Evolutionary conservation across 2,797 vertebrate genomes (phyloP).

Genomic region (Borostomias antarcticus): DNA sequence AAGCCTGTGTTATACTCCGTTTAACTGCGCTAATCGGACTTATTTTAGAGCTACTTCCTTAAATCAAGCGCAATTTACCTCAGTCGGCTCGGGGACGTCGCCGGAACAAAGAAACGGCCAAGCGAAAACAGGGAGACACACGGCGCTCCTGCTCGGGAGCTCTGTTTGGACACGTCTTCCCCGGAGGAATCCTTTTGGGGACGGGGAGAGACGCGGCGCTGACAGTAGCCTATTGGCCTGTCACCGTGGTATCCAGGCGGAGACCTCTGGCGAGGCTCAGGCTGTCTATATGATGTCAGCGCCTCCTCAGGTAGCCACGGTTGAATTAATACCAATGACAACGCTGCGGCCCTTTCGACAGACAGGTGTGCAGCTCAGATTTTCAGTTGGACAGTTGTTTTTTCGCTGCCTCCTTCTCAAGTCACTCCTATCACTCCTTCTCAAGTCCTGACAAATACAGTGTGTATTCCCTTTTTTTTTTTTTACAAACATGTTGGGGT

Average conservation of each 20-base stretch:
- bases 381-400: not conserved
- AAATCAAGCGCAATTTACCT: not conserved
- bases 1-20: not conserved
- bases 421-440: not conserved
- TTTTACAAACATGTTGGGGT: too few species aligned
- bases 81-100: too few species aligned
- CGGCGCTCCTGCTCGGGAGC: not conserved
- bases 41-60: not conserved
- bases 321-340: constrained; percentile 35
- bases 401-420: not conserved
- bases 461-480: not conserved
- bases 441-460: not conserved
- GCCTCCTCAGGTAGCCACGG: constrained; percentile 38
- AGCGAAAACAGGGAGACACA: not conserved
- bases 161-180: constrained; percentile 34
- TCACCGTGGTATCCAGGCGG: constrained; percentile 39
- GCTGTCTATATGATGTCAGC: constrained; percentile 33
- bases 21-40: not conserved
- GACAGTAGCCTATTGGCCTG: constrained; percentile 56
- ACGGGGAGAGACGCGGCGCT: constrained; percentile 43
- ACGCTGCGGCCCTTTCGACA: not conserved
- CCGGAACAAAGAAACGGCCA: too few species aligned
- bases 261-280: constrained; percentile 27
- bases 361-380: constrained; percentile 6
- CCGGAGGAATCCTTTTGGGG: constrained; percentile 19